These are phyloP conservation scores for Decapterus maruadsi DNA, from an alignment of 2,797 vertebrate species.

Conservation along the genomic window DNA sequence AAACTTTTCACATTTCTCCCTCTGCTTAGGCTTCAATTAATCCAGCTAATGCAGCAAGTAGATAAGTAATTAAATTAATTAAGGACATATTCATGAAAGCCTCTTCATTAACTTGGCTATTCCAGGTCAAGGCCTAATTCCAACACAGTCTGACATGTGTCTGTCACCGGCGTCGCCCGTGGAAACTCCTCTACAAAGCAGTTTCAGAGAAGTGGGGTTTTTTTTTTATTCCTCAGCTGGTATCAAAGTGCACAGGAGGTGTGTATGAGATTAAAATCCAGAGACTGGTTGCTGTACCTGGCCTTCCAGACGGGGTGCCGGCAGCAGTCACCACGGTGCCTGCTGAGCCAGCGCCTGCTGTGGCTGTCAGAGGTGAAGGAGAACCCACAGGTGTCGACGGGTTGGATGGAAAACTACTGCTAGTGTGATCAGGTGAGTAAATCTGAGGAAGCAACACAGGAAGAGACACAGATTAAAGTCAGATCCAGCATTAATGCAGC, in stretches of 20 bases:
- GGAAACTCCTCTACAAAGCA: background rate
- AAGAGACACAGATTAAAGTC: slow-evolving; percentile 10
- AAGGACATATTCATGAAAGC: slow-evolving; percentile 53
- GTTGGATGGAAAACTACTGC: slow-evolving; percentile 99
- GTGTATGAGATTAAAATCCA: slow-evolving; percentile 40
- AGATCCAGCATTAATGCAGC: slow-evolving; percentile 40
- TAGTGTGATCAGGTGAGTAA: slow-evolving; percentile 99
- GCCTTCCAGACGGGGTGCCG: slow-evolving; percentile 75
- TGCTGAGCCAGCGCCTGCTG: slow-evolving; percentile 80
- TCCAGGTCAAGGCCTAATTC: slow-evolving; percentile 38
- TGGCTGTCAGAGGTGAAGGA: slow-evolving; percentile 95
- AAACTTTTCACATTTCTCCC: slow-evolving; percentile 41
- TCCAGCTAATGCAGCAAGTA: slow-evolving; percentile 42
- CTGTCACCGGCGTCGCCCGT: slow-evolving; percentile 6
- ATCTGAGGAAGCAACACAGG: slow-evolving; percentile 87
- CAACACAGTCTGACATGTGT: slow-evolving; percentile 12
- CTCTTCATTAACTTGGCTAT: slow-evolving; percentile 45
- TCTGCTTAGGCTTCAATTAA: slow-evolving; percentile 59
- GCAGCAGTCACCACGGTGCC: slow-evolving; percentile 79
- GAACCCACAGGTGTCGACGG: slow-evolving; percentile 98
- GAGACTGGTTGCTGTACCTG: slow-evolving; percentile 71
- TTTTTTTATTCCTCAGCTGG: background rate
- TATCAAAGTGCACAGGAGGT: slow-evolving; percentile 5
- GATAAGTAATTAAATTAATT: slow-evolving; percentile 57
- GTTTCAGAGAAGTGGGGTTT: slow-evolving; percentile 1